Evolutionary conservation across 2,888 invertebrate species (phyloP).

Genomic region (Drosophila borborema): DNA sequence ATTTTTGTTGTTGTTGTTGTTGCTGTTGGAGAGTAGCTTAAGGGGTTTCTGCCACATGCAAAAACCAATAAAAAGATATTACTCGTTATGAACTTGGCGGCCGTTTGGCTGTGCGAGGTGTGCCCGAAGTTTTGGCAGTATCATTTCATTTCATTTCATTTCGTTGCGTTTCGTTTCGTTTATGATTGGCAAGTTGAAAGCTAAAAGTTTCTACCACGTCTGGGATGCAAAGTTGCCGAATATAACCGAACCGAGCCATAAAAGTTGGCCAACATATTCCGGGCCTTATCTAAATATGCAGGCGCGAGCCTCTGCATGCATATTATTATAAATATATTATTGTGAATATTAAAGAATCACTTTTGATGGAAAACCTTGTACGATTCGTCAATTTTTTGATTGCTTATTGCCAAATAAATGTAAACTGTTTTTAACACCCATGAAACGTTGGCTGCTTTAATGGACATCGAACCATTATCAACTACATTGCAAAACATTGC

Average conservation of each 20-base stretch:
- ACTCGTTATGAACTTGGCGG: slow-evolving; percentile 72
- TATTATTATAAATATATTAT: background rate
- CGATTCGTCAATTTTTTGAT: background rate
- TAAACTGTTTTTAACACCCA: slow-evolving; percentile 32
- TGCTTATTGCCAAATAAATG: slow-evolving; percentile 22
- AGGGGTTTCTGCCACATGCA: slow-evolving; percentile 67
- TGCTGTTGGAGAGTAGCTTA: slow-evolving; percentile 50
- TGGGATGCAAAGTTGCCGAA: slow-evolving; percentile 18
- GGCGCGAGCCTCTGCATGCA: background rate
- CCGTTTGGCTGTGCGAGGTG: slow-evolving; percentile 55
- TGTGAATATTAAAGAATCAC: background rate
- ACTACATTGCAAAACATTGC: slow-evolving; percentile 61
- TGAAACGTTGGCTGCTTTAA: slow-evolving; percentile 69
- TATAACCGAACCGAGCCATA: slow-evolving; percentile 12
- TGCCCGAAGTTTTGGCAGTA: slow-evolving; percentile 35
- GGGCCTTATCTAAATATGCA: slow-evolving; percentile 6
- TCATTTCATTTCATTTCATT: slow-evolving; percentile 29
- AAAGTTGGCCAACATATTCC: slow-evolving; percentile 25
- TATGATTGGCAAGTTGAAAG: slow-evolving; percentile 45
- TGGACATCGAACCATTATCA: slow-evolving; percentile 72
- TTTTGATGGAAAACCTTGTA: background rate
- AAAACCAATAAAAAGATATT: slow-evolving; percentile 75
- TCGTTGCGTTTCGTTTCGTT: slow-evolving; percentile 14
- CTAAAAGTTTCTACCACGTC: slow-evolving; percentile 32
- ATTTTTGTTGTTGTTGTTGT: slow-evolving; percentile 39